Evolutionary conservation across 2,888 invertebrate species (phyloP), one percentile per base, ranked within the genome.

Genomic region (Gandaritis pyraliata): DNA sequence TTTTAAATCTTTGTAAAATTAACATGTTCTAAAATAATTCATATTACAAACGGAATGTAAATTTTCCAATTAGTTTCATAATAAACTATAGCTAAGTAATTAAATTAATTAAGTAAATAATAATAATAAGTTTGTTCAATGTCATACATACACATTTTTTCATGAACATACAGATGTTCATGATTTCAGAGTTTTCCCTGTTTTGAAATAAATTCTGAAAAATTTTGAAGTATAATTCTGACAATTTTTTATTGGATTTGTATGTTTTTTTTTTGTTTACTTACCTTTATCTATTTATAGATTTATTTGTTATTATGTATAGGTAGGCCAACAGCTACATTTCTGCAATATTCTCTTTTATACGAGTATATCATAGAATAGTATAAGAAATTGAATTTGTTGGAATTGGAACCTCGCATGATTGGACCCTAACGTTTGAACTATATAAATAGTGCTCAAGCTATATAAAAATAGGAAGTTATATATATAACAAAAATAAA

Each of bases 341-440:
- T 23, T 23, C 3, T 23, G 23, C 23, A 2, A n/a, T 23, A 23
- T 23, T 23, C 1, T 23, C 6, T 23, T 23, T 23, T 23, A 23
- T 23, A 23, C 23, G 2, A 23, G 23, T 2, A 23, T 4, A 1
- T 4, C 4, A 23, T 23, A 23, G 23, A 23, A 23, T 23, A 23
- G 4, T 23, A 2, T 23, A 23, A 5, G 3, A 23, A 5, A 23
- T 23, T 23, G 23, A 23, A 23, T 23, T 6, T 5, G 23, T 23
- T 23, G 23, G 2, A 23, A 33, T 12, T 53, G 33, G 30, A 45
- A 48, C 48, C 48, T 29, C 48, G 10, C 30, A 47, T 13, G 12
- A n/a, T 56, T 48, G 56, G 48, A 56, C 56, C 56, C 12, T 56
- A 48, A 39, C 39, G 30, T 48, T 55, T 48, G 16, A 11, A 29